Percentiles rank a stretch among this genome's conserved stretches.
phyloP scores from a whole-genome alignment of 2,888 invertebrate genomes.

The Agriopis aurantiaria region DNA sequence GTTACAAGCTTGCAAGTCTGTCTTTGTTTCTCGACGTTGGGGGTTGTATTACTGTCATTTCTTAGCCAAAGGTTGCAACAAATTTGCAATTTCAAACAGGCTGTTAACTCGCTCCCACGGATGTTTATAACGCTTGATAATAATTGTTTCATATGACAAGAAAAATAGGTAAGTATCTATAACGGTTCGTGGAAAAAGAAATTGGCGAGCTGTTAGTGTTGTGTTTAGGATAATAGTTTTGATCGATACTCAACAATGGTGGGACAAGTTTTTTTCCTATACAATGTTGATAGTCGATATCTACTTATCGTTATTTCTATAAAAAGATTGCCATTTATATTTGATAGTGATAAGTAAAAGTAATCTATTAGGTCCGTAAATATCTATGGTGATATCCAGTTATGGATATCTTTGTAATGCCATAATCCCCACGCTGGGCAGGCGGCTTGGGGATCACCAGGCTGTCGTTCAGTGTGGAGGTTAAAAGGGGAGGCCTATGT shows the following conservation, averaged over 20 bases:
- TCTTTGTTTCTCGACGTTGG: too few species aligned
- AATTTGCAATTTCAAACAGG: conserved; percentile 70
- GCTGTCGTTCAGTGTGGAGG: too few species aligned
- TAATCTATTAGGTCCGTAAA: neutral
- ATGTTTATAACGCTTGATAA: conserved; percentile 49
- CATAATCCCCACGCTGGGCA: too few species aligned
- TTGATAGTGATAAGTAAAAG: conserved; percentile 1
- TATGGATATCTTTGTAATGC: too few species aligned
- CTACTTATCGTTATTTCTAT: neutral
- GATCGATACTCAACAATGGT: conserved; percentile 16
- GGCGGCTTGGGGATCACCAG: too few species aligned
- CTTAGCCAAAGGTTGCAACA: conserved; percentile 50
- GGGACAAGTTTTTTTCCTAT: conserved; percentile 42
- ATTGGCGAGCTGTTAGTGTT: conserved; percentile 18
- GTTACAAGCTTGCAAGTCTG: too few species aligned
- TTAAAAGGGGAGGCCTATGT: too few species aligned
- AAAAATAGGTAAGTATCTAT: conserved; percentile 63
- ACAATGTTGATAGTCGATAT: conserved; percentile 15
- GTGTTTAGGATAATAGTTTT: conserved; percentile 27
- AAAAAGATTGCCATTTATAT: conserved; percentile 12
- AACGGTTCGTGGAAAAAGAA: conserved; percentile 34
- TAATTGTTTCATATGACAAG: conserved; percentile 72
- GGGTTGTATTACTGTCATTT: too few species aligned
- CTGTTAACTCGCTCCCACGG: conserved; percentile 54
- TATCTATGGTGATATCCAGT: too few species aligned